Conservation (phyloP, 1,140 invertebrate genomes). For the Pogonognathellus flavescens region DNA sequence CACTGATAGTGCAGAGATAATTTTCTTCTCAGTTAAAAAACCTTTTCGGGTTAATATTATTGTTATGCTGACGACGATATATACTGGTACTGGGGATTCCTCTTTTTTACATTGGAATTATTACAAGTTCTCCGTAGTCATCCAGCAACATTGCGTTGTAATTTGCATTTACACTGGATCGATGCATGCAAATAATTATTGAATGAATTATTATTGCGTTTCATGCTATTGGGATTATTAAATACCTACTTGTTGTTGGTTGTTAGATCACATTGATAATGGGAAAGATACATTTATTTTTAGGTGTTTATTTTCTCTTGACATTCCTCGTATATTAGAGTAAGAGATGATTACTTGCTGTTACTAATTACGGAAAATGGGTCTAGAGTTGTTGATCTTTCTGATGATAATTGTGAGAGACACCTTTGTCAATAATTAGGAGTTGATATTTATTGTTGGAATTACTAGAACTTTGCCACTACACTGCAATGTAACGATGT, state of each 20-base stretch:
- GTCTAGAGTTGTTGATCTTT: background rate
- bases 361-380: slow-evolving; percentile 9
- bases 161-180: slow-evolving; percentile 2
- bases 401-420: slow-evolving; percentile 14
- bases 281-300: background rate
- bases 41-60: no score
- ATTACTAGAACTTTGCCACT: background rate
- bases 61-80: no score
- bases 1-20: no score
- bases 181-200: background rate
- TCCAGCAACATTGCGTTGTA: background rate
- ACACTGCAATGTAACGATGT: no score
- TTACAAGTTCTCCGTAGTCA: no score
- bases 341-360: background rate
- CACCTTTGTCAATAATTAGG: slow-evolving; percentile 1
- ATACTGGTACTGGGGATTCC: no score
- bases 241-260: no score
- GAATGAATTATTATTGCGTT: no score
- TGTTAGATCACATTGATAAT: no score
- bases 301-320: background rate
- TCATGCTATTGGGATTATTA: no score
- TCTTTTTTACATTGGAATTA: no score
- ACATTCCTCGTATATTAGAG: background rate
- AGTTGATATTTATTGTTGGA: background rate
- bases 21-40: no score